phyloP scores from a whole-genome alignment of 1,140 invertebrate genomes.

The Formica selysi region DNA sequence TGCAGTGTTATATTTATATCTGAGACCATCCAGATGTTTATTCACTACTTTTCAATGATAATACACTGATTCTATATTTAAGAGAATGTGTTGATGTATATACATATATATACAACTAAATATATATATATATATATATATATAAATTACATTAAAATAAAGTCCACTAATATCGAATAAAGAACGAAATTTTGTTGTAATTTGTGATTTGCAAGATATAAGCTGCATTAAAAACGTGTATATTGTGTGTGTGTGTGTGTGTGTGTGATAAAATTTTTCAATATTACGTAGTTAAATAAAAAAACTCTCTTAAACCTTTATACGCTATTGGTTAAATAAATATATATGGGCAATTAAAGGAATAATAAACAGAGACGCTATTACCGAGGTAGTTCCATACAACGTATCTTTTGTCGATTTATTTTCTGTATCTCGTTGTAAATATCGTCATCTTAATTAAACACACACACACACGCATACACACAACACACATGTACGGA shows the following conservation, averaged over 20 bases:
- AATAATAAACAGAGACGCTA: constrained; percentile 43
- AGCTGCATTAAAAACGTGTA: background rate
- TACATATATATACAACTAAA: no score
- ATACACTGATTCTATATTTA: no score
- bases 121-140: no score
- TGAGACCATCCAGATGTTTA: no score
- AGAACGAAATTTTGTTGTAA: background rate
- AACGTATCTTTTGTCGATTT: constrained; percentile 71
- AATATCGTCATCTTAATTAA: constrained; percentile 70
- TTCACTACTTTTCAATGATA: no score
- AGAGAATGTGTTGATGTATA: no score
- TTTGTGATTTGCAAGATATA: background rate
- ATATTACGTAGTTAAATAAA: background rate
- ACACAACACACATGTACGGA: constrained; percentile 34
- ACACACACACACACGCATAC: constrained; percentile 54
- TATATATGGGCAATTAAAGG: constrained; percentile 49
- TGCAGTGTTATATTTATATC: no score
- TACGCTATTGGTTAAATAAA: background rate
- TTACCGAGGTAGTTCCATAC: constrained; percentile 71
- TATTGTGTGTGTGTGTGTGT: no score
- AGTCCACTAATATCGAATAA: background rate
- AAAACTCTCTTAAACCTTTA: background rate
- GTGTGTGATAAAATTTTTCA: no score
- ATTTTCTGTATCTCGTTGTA: constrained; percentile 71
- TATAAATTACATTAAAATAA: background rate